phyloP scores from a whole-genome alignment of 2,113 vertebrate genomes.

The Motacilla alba region DNA sequence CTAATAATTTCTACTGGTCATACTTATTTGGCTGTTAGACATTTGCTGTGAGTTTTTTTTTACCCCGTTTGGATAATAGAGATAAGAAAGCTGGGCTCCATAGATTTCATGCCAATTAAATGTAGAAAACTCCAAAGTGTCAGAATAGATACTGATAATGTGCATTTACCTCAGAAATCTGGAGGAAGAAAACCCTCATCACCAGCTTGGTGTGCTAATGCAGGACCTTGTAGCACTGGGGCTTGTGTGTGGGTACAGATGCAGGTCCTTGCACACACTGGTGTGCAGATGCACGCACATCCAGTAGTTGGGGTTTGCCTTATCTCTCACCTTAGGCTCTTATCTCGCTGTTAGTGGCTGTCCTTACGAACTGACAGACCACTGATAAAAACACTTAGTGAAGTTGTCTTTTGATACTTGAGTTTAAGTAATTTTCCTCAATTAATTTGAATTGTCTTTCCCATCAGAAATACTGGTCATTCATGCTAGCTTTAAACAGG shows the following conservation, averaged over 20 bases:
- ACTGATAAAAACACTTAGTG: neutral
- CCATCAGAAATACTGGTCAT: neutral
- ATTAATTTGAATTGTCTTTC: neutral
- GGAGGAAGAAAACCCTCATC: neutral
- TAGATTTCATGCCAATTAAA: constrained; percentile 28
- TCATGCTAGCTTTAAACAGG: neutral
- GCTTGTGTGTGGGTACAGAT: neutral
- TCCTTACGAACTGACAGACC: neutral
- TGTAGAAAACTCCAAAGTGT: neutral
- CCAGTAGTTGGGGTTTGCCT: neutral
- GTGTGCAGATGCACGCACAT: neutral
- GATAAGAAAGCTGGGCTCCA: neutral
- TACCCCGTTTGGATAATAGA: neutral
- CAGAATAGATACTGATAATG: neutral
- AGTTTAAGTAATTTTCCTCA: neutral
- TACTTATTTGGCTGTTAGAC: neutral
- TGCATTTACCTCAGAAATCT: neutral
- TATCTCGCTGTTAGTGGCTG: neutral
- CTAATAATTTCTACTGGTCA: neutral
- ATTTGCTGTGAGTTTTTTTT: neutral
- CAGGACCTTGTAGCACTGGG: neutral
- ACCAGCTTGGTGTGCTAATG: neutral
- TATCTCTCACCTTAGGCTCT: neutral
- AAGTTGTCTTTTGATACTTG: neutral
- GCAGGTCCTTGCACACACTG: neutral